Base-by-base conservation (phyloP, 2,888 invertebrate genomes). In the Timema podura region DNA sequence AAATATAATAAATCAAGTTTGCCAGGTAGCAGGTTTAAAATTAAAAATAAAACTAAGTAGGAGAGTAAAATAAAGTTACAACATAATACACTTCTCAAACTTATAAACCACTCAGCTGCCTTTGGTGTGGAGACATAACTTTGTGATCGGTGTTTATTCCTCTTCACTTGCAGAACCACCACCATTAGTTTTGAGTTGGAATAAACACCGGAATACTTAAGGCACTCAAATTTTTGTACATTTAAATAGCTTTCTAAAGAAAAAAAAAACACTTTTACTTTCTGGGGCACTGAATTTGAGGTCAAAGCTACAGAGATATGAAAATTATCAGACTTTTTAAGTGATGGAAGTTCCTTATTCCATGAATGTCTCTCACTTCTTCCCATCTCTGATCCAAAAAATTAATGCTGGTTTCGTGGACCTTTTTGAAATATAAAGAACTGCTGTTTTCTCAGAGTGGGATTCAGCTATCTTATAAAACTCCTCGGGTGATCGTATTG, bases 351-450 rank as follows among this genome's bases (percentile, higher is more conserved):
- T 67, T 67, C 54, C 67, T 48, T 30, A 67, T 66, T 16, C 15
- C 49, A 49, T 48, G 67, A 48, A 49, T 44, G 8, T 66, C 6
- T 48, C 10, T 66, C 10, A 44, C 67, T 47, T 66, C 44, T 16
- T 66, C 16, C 67, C 67, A 66, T 51, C 67, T 48, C 10, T 66
- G 48, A 44, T 49, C 44, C 51, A 66, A 48, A 66, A 66, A 66
- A 44, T 30, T 61, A 2, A 3, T 66, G 48, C 49, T 44, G 49
- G n/a, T 49, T 66, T 66, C 67, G 6, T 48, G 9, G 44, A 66
- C 48, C 49, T 11, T 49, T 66, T 10, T 16, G 67, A 66, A 8
- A 66, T 49, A 66, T 9, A 65, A 13, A 65, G 49, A 65, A 65
- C 66, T n/a, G n/a, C n/a, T n/a, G 15, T 48, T 49, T 61, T 16